Evolutionary conservation across 2,888 invertebrate genomes (phyloP).

Genomic region (Tinea trinotella): DNA sequence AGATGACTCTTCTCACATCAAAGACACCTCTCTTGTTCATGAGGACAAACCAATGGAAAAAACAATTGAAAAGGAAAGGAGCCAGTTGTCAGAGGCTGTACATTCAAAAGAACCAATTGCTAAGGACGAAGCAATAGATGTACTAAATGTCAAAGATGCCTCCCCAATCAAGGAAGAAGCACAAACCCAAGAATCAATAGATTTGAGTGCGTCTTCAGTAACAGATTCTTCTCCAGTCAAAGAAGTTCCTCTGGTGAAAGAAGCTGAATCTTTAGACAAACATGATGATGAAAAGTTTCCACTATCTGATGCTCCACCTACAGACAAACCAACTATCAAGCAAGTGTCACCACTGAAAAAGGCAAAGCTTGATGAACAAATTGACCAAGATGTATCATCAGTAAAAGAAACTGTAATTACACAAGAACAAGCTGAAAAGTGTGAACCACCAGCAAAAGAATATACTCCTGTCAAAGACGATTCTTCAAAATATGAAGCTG

Average conservation of each 20-base stretch:
- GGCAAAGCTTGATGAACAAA: not conserved
- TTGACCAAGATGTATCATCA: not conserved
- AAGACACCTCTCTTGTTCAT: constrained; percentile 3
- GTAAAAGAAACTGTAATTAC: not conserved
- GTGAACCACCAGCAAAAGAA: not conserved
- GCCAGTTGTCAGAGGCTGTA: not conserved
- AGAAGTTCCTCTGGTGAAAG: no score
- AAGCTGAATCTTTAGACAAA: no score
- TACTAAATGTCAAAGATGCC: not conserved
- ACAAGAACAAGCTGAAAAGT: constrained; percentile 1
- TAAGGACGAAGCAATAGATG: not conserved
- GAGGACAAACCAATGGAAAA: not conserved
- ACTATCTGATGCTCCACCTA: no score
- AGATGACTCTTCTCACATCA: not conserved
- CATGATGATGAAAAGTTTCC: no score
- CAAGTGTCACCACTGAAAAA: not conserved
- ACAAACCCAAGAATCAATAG: not conserved
- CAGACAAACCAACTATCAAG: not conserved
- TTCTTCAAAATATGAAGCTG: not conserved
- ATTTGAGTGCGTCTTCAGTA: not conserved
- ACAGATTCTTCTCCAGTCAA: not conserved
- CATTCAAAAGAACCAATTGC: not conserved
- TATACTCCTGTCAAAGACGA: not conserved
- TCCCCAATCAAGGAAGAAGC: not conserved
- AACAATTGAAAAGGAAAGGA: constrained; percentile 14